Base-by-base conservation (phyloP, 2,888 invertebrate genomes). In the Adelphocoris suturalis region DNA sequence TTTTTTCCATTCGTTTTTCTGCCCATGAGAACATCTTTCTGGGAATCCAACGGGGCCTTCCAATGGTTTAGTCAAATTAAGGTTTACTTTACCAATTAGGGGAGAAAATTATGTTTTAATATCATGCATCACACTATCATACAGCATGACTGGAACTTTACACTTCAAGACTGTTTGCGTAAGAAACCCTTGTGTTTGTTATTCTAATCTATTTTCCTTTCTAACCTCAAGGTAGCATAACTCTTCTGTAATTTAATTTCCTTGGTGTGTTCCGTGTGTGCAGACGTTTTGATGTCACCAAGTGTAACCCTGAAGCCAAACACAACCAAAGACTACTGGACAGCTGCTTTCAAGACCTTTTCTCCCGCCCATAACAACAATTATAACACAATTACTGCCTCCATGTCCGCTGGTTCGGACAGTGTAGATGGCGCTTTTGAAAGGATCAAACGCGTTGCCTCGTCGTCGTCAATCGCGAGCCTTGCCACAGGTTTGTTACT, bases 381-480 rank as follows among this genome's bases (percentile, higher is more conserved):
- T 82, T 92, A 93, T 90, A 93, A 90, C 82, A 90, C 90, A 12
- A 86, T 91, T 16, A 90, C 90, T 13, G 84, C 57, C 12, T 85
- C 76, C 13, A 90, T 90, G 90, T 52, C 52, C 4, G 52, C 48
- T 46, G 27, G 55, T n/a, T 85, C 85, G 23, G 90, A 90, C 47
- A 88, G 52, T 4, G 87, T 84, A 37, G 91, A 91, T 46, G 55
- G 84, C 27, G 7, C 90, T 19, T 85, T 89, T 14, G 90, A 91
- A 9, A 80, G 87, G 61, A 88, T 96, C 92, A 95, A 96, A 91
- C 94, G 96, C 55, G 96, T 96, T 2, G 95, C 95, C 0, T 96
- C 96, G 2, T 96, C 95, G 61, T 96, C 96, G 47, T 96, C 96
- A 9, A 95, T 97, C 9, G 61, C 85, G 4, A 61, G 75, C 19